A percentile compares a stretch with the other conserved stretches of the same genome.
Evolutionary conservation across 1,140 invertebrate species (phyloP).

Genomic region (Drosophila persimilis): DNA sequence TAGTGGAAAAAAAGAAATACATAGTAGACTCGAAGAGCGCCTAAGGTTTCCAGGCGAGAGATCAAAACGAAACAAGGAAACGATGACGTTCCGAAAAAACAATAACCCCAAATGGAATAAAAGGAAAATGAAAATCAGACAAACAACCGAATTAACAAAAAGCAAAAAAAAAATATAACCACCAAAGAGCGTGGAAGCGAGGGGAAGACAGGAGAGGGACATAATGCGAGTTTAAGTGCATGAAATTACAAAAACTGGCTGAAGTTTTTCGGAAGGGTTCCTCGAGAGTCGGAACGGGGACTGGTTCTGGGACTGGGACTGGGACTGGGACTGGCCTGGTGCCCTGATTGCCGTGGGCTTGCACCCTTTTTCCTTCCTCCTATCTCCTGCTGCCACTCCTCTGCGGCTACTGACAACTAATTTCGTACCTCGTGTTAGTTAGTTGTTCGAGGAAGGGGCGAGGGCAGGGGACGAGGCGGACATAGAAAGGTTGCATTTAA

Average conservation of each 20-base stretch:
- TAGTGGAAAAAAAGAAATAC: conserved; percentile 32
- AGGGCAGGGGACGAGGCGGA: conserved; percentile 37
- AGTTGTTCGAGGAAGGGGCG: no score
- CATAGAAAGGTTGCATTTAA: conserved; percentile 58
- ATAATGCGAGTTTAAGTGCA: conserved; percentile 81
- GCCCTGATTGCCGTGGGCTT: conserved; percentile 16
- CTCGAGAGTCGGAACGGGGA: conserved; percentile 10
- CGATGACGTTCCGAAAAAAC: conserved; percentile 65
- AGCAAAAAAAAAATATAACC: conserved; percentile 33
- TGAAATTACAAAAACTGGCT: conserved; percentile 72
- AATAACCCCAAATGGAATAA: conserved; percentile 27
- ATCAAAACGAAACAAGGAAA: conserved; percentile 54
- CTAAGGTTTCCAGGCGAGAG: conserved; percentile 53
- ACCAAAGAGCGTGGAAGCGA: background rate
- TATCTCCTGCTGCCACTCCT: no score
- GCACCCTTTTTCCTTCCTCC: conserved; percentile 52
- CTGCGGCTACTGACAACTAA: conserved; percentile 19
- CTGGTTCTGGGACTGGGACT: background rate
- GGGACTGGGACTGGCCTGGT: conserved; percentile 22
- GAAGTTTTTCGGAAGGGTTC: conserved; percentile 11
- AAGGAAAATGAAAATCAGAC: conserved; percentile 63
- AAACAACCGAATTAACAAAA: conserved; percentile 75
- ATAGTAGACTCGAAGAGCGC: conserved; percentile 47
- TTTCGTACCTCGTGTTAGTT: no score
- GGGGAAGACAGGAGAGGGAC: conserved; percentile 34